Percentiles rank a stretch among this genome's conserved stretches.
phyloP scores from a whole-genome alignment of 2,113 vertebrate genomes.

The Chiloscyllium plagiosum region DNA sequence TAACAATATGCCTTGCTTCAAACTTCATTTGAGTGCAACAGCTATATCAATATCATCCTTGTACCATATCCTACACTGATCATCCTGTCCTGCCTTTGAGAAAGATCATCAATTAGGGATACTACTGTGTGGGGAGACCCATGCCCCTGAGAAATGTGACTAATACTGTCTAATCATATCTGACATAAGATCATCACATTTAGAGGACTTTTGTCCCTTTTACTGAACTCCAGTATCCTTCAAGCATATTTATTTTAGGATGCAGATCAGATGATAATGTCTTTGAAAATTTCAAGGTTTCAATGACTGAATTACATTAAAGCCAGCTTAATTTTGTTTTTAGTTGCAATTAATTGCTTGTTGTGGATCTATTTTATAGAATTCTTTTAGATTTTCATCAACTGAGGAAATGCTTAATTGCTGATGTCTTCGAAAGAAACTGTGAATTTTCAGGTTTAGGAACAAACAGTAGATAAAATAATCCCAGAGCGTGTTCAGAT shows the following conservation, averaged over 20 bases:
- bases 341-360: neutral
- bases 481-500: neutral
- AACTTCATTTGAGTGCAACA: neutral
- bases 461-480: neutral
- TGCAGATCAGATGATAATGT: neutral
- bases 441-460: neutral
- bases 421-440: neutral
- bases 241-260: neutral
- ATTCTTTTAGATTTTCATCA: neutral
- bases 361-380: neutral
- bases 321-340: neutral
- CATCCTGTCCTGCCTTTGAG: neutral
- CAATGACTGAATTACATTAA: neutral
- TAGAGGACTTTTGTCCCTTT: neutral
- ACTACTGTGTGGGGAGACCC: neutral
- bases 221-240: neutral
- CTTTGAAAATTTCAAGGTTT: neutral
- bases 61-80: neutral
- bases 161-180: neutral
- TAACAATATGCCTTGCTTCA: neutral
- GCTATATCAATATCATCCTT: neutral
- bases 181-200: neutral
- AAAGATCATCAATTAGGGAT: neutral
- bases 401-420: neutral
- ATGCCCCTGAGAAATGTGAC: neutral